Conservation (phyloP, 1,140 invertebrate genomes). For the Drosophila fuyamai region DNA sequence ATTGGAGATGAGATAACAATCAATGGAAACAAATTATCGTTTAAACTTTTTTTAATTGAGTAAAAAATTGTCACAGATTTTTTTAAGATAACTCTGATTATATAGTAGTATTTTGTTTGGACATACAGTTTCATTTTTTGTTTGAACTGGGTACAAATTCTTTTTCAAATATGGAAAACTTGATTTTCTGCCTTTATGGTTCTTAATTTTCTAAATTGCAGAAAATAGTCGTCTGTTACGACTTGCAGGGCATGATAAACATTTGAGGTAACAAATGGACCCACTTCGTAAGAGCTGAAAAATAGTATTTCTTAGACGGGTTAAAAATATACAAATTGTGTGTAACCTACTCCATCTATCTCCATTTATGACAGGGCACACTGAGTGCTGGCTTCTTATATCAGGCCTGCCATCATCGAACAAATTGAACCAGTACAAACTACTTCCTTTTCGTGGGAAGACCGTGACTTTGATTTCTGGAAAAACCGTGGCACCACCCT, state of each 20-base stretch:
- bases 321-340: too few relatives aligned
- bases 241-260: constrained; percentile 37
- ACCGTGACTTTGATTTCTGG: constrained; percentile 92
- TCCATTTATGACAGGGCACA: constrained; percentile 97
- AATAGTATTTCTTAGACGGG: background rate
- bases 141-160: too few relatives aligned
- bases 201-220: background rate
- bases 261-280: constrained; percentile 38
- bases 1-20: too few relatives aligned
- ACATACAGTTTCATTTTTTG: too few relatives aligned
- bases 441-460: constrained; percentile 94
- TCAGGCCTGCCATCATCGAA: constrained; percentile 96
- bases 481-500: constrained; percentile 97
- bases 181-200: too few relatives aligned
- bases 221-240: background rate
- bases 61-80: too few relatives aligned
- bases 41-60: too few relatives aligned
- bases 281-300: constrained; percentile 60
- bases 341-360: constrained; percentile 93
- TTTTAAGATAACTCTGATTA: too few relatives aligned
- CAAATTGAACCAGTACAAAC: constrained; percentile 98
- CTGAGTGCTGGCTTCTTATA: constrained; percentile 95
- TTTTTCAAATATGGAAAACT: too few relatives aligned
- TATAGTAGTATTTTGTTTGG: too few relatives aligned
- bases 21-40: too few relatives aligned